Evolutionary conservation across 2,888 invertebrate species (phyloP), one percentile per base, ranked within the genome.

Genomic region (Epinotia ramella): DNA sequence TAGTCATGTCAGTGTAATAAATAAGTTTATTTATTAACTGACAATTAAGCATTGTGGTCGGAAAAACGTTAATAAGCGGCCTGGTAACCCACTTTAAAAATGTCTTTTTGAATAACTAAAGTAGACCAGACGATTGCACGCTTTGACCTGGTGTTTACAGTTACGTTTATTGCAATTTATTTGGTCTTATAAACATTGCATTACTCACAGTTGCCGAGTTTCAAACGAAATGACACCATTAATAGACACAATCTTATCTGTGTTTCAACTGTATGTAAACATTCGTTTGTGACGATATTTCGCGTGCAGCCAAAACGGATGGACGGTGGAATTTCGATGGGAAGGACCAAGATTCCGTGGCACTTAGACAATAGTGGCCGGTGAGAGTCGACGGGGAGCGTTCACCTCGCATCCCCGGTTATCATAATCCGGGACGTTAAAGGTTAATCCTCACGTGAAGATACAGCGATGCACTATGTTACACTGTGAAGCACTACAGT

Each of bases 291-390:
- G 87, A 86, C 82, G 86, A 86, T 83, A 87, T 90, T 91, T 91
- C 84, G 91, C 91, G 88, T 88, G 89, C 89, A 87, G 86, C 87
- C 89, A 83, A 87, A 84, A 85, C 91, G 92, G 91, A 93, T 92
- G 92, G 91, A 91, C 91, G 89, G 87, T 88, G 91, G 92, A 91
- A 91, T 93, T 40, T 89, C 90, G 90, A 91, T 92, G 92, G 89
- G 91, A 92, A 93, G 94, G 92, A 93, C 93, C 89, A 93, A 93
- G 94, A 94, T 92, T 91, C 93, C 92, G 92, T 89, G 89, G 91
- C 93, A 92, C 91, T 92, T 91, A 93, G 92, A 94, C 94, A 94
- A 94, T 94, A 93, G 91, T 89, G 81, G 89, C 89, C 90, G 91
- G 93, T 90, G 94, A 92, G 93, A 93, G 93, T 91, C 90, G 92